Evolutionary conservation across 2,113 vertebrate genomes (phyloP).

Genomic region (Petrocephalus microphthalmus): DNA sequence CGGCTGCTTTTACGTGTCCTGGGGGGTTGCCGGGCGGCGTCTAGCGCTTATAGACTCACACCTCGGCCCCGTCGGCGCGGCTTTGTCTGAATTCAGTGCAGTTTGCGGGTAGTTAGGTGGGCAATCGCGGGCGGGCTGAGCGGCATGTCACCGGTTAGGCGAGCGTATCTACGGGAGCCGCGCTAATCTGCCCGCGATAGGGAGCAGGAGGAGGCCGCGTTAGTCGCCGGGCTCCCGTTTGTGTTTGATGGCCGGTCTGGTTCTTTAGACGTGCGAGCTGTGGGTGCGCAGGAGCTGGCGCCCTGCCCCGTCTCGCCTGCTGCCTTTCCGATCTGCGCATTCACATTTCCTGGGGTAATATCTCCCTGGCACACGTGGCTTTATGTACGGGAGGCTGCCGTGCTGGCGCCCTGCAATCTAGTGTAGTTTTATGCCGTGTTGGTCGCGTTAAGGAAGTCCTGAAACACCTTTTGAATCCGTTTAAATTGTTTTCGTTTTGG

Average conservation of each 20-base stretch:
- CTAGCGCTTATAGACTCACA: too few relatives aligned
- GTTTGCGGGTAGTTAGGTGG: not conserved
- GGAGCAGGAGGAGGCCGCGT: not conserved
- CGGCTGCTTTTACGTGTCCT: too few relatives aligned
- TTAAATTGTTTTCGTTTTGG: not conserved
- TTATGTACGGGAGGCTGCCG: not conserved
- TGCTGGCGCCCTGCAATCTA: not conserved
- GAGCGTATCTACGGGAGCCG: not conserved
- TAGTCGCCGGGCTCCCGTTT: not conserved
- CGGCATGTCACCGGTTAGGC: not conserved
- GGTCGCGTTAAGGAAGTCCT: not conserved
- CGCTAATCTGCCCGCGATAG: not conserved
- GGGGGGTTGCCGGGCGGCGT: too few relatives aligned
- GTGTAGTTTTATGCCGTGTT: not conserved
- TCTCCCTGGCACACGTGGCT: not conserved
- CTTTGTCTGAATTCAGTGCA: too few relatives aligned
- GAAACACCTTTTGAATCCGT: not conserved
- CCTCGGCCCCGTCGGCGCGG: too few relatives aligned
- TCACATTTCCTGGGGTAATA: not conserved
- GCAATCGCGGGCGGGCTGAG: not conserved
- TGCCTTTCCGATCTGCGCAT: not conserved
- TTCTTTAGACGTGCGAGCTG: not conserved
- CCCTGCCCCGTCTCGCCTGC: not conserved
- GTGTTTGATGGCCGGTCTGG: not conserved
- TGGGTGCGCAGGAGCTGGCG: not conserved